These are phyloP conservation scores for Saimiri boliviensis DNA, from an alignment of 2,113 vertebrate species.

Conservation along the genomic window DNA sequence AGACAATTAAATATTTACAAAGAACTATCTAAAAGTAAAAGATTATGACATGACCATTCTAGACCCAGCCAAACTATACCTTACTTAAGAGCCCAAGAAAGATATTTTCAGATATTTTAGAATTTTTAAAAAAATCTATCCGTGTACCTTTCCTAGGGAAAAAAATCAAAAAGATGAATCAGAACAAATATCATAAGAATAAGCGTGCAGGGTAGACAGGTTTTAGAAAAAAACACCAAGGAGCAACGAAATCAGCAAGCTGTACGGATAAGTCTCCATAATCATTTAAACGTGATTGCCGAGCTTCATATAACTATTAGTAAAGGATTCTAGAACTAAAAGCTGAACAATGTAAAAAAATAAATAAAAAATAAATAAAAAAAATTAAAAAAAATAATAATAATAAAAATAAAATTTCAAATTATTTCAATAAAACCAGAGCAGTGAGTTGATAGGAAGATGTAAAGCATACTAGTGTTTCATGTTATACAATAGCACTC, in stretches of 20 bases:
- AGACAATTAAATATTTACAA: neutral
- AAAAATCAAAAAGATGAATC: neutral
- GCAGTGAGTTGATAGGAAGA: neutral
- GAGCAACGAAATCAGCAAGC: neutral
- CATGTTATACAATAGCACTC: neutral
- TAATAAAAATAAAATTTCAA: slow-evolving; percentile 43
- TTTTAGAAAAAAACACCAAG: neutral
- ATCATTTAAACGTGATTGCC: neutral
- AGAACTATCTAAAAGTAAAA: neutral
- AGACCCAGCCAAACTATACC: neutral
- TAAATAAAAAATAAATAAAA: too few relatives aligned
- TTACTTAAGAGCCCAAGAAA: neutral
- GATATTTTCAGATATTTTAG: neutral
- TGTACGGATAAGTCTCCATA: neutral
- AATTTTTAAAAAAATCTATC: neutral
- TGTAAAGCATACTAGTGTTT: neutral
- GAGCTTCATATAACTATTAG: neutral
- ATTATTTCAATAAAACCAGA: slow-evolving; percentile 12
- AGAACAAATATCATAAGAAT: neutral
- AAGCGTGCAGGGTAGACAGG: neutral
- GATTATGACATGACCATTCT: neutral
- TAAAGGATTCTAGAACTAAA: neutral
- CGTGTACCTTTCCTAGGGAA: neutral
- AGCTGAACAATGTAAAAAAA: neutral
- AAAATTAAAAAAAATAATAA: too few relatives aligned